These are phyloP conservation scores for Dynastes maya DNA, from an alignment of 2,888 invertebrate genomes.

Conservation along the genomic window DNA sequence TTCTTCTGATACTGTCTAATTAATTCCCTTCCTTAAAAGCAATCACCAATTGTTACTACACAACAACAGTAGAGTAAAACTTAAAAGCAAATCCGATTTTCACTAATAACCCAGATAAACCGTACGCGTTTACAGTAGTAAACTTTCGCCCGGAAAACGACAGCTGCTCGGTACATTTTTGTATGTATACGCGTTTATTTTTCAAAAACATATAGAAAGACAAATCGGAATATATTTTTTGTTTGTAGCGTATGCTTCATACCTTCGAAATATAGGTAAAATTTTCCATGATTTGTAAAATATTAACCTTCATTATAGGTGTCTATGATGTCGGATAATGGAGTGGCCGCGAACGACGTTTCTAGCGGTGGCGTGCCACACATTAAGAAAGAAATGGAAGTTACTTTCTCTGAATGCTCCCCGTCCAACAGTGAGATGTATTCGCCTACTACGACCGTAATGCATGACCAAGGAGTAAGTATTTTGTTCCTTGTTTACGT, in stretches of 20 bases:
- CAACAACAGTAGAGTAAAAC: background rate
- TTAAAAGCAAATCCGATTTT: slow-evolving; percentile 10
- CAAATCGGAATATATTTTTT: no score
- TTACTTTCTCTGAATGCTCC: slow-evolving; percentile 70
- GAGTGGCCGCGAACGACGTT: slow-evolving; percentile 62
- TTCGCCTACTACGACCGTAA: slow-evolving; percentile 72
- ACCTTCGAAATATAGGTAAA: no score
- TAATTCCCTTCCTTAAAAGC: slow-evolving; percentile 6
- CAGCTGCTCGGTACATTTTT: slow-evolving; percentile 19
- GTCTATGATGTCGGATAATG: slow-evolving; percentile 80
- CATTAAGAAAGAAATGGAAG: slow-evolving; percentile 76
- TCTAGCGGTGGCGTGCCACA: slow-evolving; percentile 61
- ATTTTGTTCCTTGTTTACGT: slow-evolving; percentile 62
- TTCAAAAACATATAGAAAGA: no score
- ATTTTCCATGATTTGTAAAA: no score
- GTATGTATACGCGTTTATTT: background rate
- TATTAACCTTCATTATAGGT: slow-evolving; percentile 70
- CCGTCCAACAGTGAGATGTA: slow-evolving; percentile 73
- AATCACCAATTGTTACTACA: slow-evolving; percentile 2
- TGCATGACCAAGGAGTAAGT: slow-evolving; percentile 68
- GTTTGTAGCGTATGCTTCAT: no score
- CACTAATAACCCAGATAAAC: slow-evolving; percentile 42
- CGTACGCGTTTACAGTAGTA: background rate
- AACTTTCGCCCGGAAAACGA: slow-evolving; percentile 15
- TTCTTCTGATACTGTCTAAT: background rate